A percentile compares a stretch with the other conserved stretches of the same genome.
Evolutionary conservation across 1,140 invertebrate species (phyloP).

Genomic region (Idris sp.): DNA sequence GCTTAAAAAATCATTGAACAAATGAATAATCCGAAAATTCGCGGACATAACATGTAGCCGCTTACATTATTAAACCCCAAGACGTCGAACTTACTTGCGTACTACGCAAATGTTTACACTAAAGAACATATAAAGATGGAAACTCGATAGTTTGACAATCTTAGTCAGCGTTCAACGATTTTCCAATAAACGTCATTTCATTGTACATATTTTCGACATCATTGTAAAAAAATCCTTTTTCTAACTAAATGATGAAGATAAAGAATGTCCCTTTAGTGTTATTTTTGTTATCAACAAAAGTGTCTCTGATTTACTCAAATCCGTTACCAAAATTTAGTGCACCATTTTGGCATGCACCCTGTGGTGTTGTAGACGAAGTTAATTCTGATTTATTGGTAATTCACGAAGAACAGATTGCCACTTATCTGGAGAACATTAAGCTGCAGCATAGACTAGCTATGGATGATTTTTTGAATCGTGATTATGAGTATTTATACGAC

Average conservation of each 20-base stretch:
- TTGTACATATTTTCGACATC: conserved; percentile 14
- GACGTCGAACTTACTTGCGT: conserved; percentile 69
- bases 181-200: conserved; percentile 36
- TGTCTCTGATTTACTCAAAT: conserved; percentile 27
- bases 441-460: conserved; percentile 70
- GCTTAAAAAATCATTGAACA: conserved; percentile 49
- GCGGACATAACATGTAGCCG: conserved; percentile 68
- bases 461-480: conserved; percentile 67
- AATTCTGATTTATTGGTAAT: conserved; percentile 16
- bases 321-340: conserved; percentile 29
- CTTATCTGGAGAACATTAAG: conserved; percentile 62
- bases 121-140: conserved; percentile 75
- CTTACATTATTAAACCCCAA: conserved; percentile 63
- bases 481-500: conserved; percentile 73
- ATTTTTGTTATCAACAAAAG: conserved; percentile 9
- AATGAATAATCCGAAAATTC: conserved; percentile 60
- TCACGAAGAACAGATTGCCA: conserved; percentile 60
- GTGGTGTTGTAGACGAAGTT: conserved; percentile 59
- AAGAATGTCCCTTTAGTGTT: conserved; percentile 23
- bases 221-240: no score
- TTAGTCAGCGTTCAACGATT: conserved; percentile 68
- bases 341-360: conserved; percentile 71
- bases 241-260: conserved; percentile 25
- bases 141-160: conserved; percentile 75
- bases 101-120: conserved; percentile 76